Percentiles rank a stretch among this genome's conserved stretches.
Conservation (phyloP, 2,113 vertebrate genomes). For the Galbula dea region DNA sequence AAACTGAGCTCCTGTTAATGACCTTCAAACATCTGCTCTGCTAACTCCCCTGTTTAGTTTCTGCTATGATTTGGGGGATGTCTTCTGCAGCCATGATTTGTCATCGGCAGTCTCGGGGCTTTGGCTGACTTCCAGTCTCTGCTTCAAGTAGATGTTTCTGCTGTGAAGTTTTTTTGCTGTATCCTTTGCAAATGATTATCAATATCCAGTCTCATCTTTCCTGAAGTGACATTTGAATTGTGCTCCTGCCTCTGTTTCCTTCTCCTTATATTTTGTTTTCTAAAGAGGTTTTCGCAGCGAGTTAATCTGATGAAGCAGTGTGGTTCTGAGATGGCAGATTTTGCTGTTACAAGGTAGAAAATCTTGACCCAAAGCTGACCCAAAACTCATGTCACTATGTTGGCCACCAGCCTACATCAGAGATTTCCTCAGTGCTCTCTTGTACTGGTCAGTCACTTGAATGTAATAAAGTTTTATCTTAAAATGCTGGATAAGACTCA, state of each 20-base stretch:
- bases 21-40: constrained; percentile 62
- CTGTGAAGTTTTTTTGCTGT: constrained; percentile 12
- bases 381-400: neutral
- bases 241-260: neutral
- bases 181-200: constrained; percentile 16
- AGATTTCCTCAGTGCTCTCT: neutral
- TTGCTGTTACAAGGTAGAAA: neutral
- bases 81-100: constrained; percentile 39
- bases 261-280: neutral
- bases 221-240: neutral
- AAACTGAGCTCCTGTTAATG: constrained; percentile 65
- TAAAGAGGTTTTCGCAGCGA: neutral
- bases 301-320: neutral
- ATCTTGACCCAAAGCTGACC: neutral
- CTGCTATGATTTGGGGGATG: constrained; percentile 21
- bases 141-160: constrained; percentile 28
- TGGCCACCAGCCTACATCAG: neutral
- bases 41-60: constrained; percentile 41
- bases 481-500: neutral
- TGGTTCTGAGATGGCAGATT: neutral
- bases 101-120: constrained; percentile 1
- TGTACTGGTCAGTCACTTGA: neutral
- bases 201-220: constrained; percentile 3
- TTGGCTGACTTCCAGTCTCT: constrained; percentile 55
- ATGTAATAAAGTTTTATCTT: neutral